These are phyloP conservation scores for Cherax destructor DNA, from an alignment of 1,140 invertebrate genomes.

Conservation along the genomic window DNA sequence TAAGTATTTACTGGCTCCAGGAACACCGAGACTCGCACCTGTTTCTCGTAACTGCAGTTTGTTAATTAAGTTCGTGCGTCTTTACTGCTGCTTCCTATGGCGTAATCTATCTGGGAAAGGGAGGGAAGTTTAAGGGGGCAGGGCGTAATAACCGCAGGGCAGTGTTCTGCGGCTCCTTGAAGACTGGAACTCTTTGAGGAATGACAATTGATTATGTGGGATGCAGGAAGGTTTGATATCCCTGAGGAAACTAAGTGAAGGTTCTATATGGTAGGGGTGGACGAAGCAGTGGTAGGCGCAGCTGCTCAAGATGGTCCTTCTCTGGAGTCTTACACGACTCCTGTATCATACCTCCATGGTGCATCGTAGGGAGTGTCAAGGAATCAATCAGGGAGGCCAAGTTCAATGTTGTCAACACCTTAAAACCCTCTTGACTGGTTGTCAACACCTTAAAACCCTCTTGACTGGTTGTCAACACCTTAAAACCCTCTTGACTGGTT, in stretches of 20 bases:
- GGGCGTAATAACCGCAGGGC: not conserved
- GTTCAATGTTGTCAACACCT: not conserved
- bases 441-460: not conserved
- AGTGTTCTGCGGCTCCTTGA: not conserved
- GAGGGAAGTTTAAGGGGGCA: not conserved
- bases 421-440: conserved; percentile 20
- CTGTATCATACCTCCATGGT: conserved; percentile 33
- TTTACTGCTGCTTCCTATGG: not conserved
- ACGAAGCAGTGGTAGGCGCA: not conserved
- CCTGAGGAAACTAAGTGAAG: not conserved
- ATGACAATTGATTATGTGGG: not conserved
- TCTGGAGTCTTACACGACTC: not conserved
- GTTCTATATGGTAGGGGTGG: not conserved
- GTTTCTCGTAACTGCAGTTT: not conserved
- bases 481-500: conserved; percentile 18
- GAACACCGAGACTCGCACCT: not conserved
- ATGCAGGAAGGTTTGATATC: not conserved
- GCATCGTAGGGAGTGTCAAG: conserved; percentile 13
- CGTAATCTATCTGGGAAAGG: not conserved
- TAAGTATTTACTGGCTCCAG: not conserved
- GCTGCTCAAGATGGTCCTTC: not conserved
- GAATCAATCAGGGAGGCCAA: conserved; percentile 5
- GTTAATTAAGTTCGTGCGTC: not conserved
- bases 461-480: conserved; percentile 13
- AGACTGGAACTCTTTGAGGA: not conserved